phyloP scores from a whole-genome alignment of 2,113 vertebrate species.

The Seriola quinqueradiata region DNA sequence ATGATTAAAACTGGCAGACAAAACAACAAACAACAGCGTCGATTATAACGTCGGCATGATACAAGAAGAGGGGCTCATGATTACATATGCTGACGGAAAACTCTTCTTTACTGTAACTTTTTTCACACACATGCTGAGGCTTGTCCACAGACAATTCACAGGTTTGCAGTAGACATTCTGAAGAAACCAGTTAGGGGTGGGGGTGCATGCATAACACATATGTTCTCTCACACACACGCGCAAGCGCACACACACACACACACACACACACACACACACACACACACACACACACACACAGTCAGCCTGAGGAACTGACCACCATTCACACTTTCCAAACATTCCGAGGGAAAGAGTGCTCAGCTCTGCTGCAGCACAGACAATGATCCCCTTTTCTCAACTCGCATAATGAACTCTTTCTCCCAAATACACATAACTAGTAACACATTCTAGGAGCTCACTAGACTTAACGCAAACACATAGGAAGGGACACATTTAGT shows the following conservation, averaged over 20 bases:
- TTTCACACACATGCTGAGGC: constrained; percentile 57
- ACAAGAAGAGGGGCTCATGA: constrained; percentile 30
- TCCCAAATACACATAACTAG: constrained; percentile 40
- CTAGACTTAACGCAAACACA: not conserved
- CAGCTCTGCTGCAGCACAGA: constrained; percentile 58
- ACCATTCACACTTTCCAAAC: constrained; percentile 75
- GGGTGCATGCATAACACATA: constrained; percentile 4
- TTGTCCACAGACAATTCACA: constrained; percentile 21
- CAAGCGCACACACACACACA: not conserved
- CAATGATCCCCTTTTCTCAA: constrained; percentile 73
- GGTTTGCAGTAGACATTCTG: constrained; percentile 28
- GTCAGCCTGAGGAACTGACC: constrained; percentile 59
- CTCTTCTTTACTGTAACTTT: not conserved
- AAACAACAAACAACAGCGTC: constrained; percentile 8
- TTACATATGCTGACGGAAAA: constrained; percentile 27
- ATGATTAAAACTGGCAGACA: not conserved
- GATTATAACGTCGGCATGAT: not conserved
- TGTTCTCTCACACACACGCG: not conserved
- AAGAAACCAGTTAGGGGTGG: constrained; percentile 16
- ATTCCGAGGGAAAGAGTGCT: constrained; percentile 62
- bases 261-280: constrained; percentile 1
- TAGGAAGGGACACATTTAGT: constrained; percentile 6
- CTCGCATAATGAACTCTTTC: constrained; percentile 59
- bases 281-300: not conserved
- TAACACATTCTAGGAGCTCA: constrained; percentile 31